These are phyloP conservation scores for Embiotoca jacksoni DNA, from an alignment of 2,113 vertebrate species.

Conservation along the genomic window DNA sequence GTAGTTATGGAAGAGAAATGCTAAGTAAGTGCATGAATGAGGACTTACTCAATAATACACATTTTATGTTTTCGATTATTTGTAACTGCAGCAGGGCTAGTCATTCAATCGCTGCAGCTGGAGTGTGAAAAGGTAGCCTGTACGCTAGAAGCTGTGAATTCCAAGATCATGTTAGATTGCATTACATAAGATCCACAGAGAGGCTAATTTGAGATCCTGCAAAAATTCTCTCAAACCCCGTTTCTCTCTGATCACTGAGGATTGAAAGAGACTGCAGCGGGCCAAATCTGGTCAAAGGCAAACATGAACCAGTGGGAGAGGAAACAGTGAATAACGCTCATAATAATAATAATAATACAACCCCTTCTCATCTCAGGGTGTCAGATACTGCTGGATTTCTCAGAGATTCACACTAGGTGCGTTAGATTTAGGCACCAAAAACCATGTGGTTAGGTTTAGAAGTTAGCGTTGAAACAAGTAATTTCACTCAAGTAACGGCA, in stretches of 20 bases:
- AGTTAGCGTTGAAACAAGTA: too few species aligned
- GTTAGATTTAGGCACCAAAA: too few species aligned
- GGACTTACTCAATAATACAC: conserved; percentile 29
- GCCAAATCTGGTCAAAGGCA: conserved; percentile 38
- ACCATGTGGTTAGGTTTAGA: too few species aligned
- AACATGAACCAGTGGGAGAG: conserved; percentile 16
- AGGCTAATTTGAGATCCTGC: conserved; percentile 41
- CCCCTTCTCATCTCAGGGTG: neutral
- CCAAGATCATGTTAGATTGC: conserved; percentile 20
- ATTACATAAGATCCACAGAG: conserved; percentile 48
- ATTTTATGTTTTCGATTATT: conserved; percentile 20
- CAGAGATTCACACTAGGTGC: too few species aligned
- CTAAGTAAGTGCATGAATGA: conserved; percentile 40
- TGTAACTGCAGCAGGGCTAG: neutral
- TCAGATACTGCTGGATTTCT: too few species aligned
- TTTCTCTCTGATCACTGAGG: conserved; percentile 10
- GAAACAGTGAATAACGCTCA: conserved; percentile 24
- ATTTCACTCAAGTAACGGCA: too few species aligned
- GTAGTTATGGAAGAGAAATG: conserved; percentile 40
- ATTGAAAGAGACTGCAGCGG: neutral
- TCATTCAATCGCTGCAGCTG: conserved; percentile 15
- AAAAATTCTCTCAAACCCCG: conserved; percentile 18
- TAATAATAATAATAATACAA: neutral
- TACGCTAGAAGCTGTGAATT: conserved; percentile 5
- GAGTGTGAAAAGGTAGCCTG: neutral